Evolutionary conservation across 2,888 invertebrate genomes (phyloP).

Genomic region (Chaitophorus viminalis): DNA sequence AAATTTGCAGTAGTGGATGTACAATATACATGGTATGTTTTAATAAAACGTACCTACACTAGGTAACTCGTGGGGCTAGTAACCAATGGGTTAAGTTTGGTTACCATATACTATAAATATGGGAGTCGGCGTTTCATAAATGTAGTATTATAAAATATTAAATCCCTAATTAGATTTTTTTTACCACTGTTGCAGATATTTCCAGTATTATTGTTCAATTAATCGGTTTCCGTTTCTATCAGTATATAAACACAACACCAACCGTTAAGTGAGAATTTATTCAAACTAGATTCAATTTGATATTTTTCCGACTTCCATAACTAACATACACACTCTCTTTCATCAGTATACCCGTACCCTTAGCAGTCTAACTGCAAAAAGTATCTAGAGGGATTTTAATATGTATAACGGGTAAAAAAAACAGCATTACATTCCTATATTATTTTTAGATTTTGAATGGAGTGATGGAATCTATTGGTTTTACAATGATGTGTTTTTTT

Average conservation of each 20-base stretch:
- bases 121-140: neutral
- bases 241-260: neutral
- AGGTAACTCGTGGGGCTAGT: no score
- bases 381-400: neutral
- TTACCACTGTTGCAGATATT: neutral
- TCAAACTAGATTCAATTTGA: neutral
- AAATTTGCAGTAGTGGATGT: no score
- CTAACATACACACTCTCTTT: neutral
- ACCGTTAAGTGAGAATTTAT: neutral
- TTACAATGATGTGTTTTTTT: no score
- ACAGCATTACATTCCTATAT: neutral
- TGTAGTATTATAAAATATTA: no score
- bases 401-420: neutral
- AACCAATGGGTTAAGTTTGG: no score
- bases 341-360: neutral
- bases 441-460: no score
- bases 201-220: neutral
- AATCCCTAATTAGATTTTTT: slow-evolving; percentile 7
- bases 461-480: no score
- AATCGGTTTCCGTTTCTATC: neutral
- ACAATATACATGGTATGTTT: no score
- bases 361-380: neutral
- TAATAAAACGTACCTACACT: no score
- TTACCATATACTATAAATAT: no score
- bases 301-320: neutral